Evolutionary conservation across 2,113 vertebrate genomes (phyloP), one percentile per base, ranked within the genome.

Genomic region (Ceratotherium simum): DNA sequence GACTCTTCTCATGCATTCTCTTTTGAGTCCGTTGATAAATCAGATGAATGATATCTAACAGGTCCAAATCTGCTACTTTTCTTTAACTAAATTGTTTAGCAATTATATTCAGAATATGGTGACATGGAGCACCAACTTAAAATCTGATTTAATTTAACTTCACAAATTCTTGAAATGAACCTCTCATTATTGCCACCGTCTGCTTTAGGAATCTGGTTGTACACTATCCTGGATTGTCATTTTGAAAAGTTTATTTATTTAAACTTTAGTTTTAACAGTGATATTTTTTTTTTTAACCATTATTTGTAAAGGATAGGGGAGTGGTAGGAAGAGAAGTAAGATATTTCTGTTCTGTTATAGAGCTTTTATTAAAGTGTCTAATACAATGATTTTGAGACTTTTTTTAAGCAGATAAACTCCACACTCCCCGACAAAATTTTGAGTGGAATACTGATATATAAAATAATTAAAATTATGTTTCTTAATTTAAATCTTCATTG

Each of bases 381-480:
- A 48, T 96, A 62, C 2, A 70, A 9, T 69, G 42, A 42, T 80
- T 90, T 60, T 39, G 46, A 93, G n/a, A 36, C 86, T 58, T 69
- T 78, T 72, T 67, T 29, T 21, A 87, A 54, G 16, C 33, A 85
- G 16, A 13, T 90, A 39, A 78, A 84, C n/a, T 10, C 31, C 13
- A 64, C 11, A 7, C 13, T 94, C 11, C 20, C 31, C 54, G 84
- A 29, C 14, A 27, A 69, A 76, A 56, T 17, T 69, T 83, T 88
- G 56, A 18, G 7, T 73, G 27, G 80, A 84, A 60, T 83, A 73
- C 36, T 51, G 8, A 80, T 60, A 60, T 25, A 54, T 87, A 64
- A 82, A 86, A 67, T 82, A 96, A 42, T 67, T 90, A 72, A 90
- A 91, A 69, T 84, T 36, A 31, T 23, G 9, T 90, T 89, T 80